Evolutionary conservation across 2,797 vertebrate species (phyloP).

Genomic region (Melanotaenia maccullochi): DNA sequence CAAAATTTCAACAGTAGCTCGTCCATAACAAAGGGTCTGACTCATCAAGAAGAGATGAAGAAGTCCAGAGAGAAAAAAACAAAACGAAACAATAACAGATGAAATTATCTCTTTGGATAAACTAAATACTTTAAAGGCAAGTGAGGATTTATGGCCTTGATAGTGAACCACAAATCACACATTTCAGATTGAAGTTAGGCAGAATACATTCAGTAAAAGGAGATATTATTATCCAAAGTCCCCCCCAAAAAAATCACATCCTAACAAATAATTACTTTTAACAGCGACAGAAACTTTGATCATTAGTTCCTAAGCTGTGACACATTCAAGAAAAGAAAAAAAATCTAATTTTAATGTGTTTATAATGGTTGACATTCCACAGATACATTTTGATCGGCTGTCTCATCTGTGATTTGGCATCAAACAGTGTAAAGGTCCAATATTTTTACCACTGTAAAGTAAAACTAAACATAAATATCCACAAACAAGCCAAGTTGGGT

Average conservation of each 20-base stretch:
- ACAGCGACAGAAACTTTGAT: slow-evolving; percentile 49
- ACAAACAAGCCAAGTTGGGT: slow-evolving; percentile 25
- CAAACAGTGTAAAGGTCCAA: slow-evolving; percentile 66
- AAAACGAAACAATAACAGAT: background rate
- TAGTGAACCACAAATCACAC: slow-evolving; percentile 41
- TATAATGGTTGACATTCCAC: slow-evolving; percentile 36
- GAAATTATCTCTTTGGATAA: slow-evolving; percentile 72
- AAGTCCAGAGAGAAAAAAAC: background rate
- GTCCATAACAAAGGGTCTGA: slow-evolving; percentile 18
- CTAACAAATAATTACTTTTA: slow-evolving; percentile 16
- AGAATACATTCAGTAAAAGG: slow-evolving; percentile 73
- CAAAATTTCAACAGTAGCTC: slow-evolving; percentile 13
- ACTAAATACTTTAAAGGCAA: slow-evolving; percentile 73
- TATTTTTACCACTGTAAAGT: slow-evolving; percentile 22
- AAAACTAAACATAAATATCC: slow-evolving; percentile 25
- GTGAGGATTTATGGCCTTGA: slow-evolving; percentile 50
- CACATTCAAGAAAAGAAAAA: slow-evolving; percentile 16
- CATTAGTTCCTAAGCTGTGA: slow-evolving; percentile 25
- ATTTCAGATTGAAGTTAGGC: slow-evolving; percentile 42
- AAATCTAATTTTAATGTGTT: slow-evolving; percentile 10
- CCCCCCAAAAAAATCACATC: slow-evolving; percentile 36
- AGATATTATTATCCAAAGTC: slow-evolving; percentile 43
- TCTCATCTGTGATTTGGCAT: slow-evolving; percentile 56
- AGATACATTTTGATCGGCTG: slow-evolving; percentile 40
- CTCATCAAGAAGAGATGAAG: background rate